Evolutionary conservation across 2,113 vertebrate species (phyloP).

Genomic region (Pterocles orientalis): DNA sequence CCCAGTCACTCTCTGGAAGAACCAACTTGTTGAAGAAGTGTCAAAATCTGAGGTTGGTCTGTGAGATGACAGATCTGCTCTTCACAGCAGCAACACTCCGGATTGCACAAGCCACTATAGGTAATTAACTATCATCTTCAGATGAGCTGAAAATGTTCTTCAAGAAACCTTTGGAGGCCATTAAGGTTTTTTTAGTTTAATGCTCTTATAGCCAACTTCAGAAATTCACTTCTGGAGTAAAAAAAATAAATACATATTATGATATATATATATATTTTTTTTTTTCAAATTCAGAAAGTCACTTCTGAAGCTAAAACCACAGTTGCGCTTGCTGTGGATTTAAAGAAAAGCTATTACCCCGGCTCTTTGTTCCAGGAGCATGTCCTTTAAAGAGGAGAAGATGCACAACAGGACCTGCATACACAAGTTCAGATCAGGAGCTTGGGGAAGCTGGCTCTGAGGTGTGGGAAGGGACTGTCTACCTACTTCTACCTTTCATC

Average conservation of each 20-base stretch:
- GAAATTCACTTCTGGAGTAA: background rate
- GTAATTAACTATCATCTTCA: background rate
- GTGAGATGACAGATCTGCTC: background rate
- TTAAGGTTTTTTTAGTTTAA: background rate
- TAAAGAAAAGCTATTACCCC: background rate
- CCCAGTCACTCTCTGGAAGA: background rate
- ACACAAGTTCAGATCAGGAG: background rate
- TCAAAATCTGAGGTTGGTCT: background rate
- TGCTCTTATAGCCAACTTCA: background rate
- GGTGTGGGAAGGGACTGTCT: background rate
- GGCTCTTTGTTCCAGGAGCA: background rate
- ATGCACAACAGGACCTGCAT: background rate
- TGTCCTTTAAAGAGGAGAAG: background rate
- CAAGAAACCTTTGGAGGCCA: background rate
- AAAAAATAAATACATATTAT: background rate
- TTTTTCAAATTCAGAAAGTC: background rate
- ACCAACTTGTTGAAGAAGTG: background rate
- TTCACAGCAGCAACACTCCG: background rate
- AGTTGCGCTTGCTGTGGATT: background rate
- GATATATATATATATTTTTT: background rate
- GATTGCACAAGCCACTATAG: background rate
- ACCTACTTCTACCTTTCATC: background rate
- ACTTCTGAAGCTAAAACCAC: background rate
- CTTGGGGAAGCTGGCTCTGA: background rate
- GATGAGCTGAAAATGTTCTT: background rate